Conservation (phyloP, 2,113 vertebrate genomes). For the Oreochromis tanganicae region DNA sequence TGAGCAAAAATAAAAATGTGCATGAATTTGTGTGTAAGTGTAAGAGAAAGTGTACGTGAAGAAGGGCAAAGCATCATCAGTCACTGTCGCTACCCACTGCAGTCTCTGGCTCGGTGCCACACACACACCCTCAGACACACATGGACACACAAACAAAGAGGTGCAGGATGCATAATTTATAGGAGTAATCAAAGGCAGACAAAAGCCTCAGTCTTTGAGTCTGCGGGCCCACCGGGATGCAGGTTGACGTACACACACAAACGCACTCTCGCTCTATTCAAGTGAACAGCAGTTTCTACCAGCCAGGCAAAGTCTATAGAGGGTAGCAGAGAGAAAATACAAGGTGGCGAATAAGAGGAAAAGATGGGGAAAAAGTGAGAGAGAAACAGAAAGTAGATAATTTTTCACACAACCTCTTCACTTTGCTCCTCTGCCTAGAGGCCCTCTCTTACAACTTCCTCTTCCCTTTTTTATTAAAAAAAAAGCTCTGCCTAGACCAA, state of each 20-base stretch:
- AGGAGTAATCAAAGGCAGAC: conserved; percentile 57
- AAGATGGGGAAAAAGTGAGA: neutral
- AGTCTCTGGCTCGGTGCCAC: conserved; percentile 49
- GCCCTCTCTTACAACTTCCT: conserved; percentile 31
- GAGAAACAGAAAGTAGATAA: neutral
- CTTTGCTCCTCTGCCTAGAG: conserved; percentile 34
- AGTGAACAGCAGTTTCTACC: conserved; percentile 1
- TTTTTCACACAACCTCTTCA: conserved; percentile 35
- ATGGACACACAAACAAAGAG: conserved; percentile 30
- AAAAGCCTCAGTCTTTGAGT: conserved; percentile 44
- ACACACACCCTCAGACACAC: conserved; percentile 8
- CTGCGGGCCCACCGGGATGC: conserved; percentile 19
- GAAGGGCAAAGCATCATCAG: conserved; percentile 48
- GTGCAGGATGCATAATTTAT: conserved; percentile 59
- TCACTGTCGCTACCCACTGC: conserved; percentile 58
- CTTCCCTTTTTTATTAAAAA: neutral
- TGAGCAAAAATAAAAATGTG: neutral
- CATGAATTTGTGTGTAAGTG: neutral
- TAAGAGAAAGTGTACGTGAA: neutral
- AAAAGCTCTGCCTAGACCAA: neutral
- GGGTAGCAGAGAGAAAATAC: neutral
- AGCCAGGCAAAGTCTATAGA: conserved; percentile 16
- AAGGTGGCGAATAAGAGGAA: conserved; percentile 27
- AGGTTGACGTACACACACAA: neutral
- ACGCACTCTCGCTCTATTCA: neutral